Evolutionary conservation across 2,113 vertebrate genomes (phyloP).

Genomic region (Menura novaehollandiae): DNA sequence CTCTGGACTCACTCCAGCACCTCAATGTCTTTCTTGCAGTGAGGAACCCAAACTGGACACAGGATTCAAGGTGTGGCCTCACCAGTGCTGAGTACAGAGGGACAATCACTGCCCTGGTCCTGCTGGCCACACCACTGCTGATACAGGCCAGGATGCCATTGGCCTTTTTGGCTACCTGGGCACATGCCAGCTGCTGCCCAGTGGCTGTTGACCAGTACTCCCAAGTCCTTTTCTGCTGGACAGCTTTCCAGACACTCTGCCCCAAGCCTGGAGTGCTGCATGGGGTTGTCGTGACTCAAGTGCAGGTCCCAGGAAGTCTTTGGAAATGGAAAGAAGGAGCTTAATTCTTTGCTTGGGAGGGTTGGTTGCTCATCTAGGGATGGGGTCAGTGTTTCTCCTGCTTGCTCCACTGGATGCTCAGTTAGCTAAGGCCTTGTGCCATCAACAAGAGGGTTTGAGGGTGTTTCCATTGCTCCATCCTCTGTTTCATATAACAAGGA

Average conservation of each 20-base stretch:
- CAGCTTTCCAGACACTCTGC: background rate
- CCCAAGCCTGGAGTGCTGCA: background rate
- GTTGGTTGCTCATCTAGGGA: background rate
- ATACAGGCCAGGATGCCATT: background rate
- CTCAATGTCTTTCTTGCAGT: background rate
- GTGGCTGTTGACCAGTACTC: background rate
- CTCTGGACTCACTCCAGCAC: background rate
- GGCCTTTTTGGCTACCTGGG: background rate
- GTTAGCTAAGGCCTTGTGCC: background rate
- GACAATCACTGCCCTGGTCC: background rate
- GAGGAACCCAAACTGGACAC: background rate
- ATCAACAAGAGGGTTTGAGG: background rate
- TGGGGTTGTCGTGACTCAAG: background rate
- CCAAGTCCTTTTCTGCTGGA: background rate
- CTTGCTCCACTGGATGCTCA: background rate
- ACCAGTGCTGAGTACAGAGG: background rate
- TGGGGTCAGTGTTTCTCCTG: background rate
- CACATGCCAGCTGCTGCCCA: background rate
- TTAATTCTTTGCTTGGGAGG: background rate
- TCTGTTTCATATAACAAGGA: background rate
- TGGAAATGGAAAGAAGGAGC: background rate
- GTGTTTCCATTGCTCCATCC: background rate
- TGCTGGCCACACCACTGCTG: background rate
- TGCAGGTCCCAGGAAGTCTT: background rate
- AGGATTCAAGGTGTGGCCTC: background rate